phyloP scores from a whole-genome alignment of 2,797 vertebrate species.

The Chiroxiphia lanceolata region DNA sequence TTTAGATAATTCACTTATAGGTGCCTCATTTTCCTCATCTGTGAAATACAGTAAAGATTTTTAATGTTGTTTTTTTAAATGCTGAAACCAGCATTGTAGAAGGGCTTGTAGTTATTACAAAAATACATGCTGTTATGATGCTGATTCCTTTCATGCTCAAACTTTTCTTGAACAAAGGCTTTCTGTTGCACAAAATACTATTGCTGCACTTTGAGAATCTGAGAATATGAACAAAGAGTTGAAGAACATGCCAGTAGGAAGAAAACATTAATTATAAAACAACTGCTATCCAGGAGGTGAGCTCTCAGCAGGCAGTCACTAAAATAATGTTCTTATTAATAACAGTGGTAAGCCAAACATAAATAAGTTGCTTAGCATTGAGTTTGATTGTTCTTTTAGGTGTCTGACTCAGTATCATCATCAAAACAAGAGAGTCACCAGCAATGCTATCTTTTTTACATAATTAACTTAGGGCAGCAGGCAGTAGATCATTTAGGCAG shows the following conservation, averaged over 20 bases:
- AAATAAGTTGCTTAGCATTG: constrained; percentile 60
- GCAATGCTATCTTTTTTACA: constrained; percentile 31
- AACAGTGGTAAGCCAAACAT: constrained; percentile 53
- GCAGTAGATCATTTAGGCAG: constrained; percentile 49
- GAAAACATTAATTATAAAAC: constrained; percentile 47
- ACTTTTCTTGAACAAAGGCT: neutral
- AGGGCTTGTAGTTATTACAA: neutral
- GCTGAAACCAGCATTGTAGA: neutral
- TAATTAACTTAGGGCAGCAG: constrained; percentile 44
- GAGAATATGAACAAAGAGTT: neutral
- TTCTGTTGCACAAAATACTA: neutral
- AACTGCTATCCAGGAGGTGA: constrained; percentile 41
- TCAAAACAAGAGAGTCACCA: constrained; percentile 41
- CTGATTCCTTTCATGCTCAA: neutral
- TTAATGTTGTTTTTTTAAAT: neutral
- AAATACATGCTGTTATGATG: neutral
- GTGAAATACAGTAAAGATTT: neutral
- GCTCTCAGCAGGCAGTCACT: constrained; percentile 31
- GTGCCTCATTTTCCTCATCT: neutral
- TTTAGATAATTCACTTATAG: neutral
- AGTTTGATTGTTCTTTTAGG: constrained; percentile 66
- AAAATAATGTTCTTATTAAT: constrained; percentile 50
- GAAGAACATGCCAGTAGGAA: constrained; percentile 22
- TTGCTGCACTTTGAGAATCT: neutral
- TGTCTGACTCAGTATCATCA: constrained; percentile 49